Evolutionary conservation across 2,888 invertebrate species (phyloP).

Genomic region (Amorpha juglandis): DNA sequence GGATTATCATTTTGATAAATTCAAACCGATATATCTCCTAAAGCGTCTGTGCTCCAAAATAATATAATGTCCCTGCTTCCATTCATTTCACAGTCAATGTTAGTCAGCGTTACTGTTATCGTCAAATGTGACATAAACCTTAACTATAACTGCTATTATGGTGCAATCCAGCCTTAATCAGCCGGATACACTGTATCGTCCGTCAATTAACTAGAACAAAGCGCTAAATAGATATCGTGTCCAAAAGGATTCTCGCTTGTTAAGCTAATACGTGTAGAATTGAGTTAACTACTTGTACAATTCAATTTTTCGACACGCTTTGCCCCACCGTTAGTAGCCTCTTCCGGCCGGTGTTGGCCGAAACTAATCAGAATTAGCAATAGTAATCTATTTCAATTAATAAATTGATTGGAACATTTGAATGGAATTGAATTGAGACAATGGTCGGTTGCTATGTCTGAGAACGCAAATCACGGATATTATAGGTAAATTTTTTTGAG

Average conservation of each 20-base stretch:
- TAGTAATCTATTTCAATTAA: conserved; percentile 5
- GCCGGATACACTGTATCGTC: background rate
- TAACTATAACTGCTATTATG: background rate
- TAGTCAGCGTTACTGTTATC: no score
- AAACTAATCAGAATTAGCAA: conserved; percentile 2
- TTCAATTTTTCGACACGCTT: conserved; percentile 17
- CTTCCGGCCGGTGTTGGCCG: conserved; percentile 1
- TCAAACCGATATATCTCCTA: no score
- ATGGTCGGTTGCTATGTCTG: no score
- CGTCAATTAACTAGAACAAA: conserved; percentile 5
- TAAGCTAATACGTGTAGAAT: conserved; percentile 5
- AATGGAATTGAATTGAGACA: background rate
- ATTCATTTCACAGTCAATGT: no score
- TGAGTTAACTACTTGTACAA: conserved; percentile 11
- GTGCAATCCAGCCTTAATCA: no score
- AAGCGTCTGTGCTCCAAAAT: no score
- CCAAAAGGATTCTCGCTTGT: conserved; percentile 5
- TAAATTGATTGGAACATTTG: background rate
- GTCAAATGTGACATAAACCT: no score
- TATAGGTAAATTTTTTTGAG: no score
- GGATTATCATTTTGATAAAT: no score
- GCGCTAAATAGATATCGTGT: background rate
- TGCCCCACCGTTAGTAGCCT: background rate
- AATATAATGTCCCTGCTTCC: no score
- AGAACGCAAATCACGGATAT: no score